phyloP scores from a whole-genome alignment of 2,888 invertebrate species.

The Heliconius aoede region DNA sequence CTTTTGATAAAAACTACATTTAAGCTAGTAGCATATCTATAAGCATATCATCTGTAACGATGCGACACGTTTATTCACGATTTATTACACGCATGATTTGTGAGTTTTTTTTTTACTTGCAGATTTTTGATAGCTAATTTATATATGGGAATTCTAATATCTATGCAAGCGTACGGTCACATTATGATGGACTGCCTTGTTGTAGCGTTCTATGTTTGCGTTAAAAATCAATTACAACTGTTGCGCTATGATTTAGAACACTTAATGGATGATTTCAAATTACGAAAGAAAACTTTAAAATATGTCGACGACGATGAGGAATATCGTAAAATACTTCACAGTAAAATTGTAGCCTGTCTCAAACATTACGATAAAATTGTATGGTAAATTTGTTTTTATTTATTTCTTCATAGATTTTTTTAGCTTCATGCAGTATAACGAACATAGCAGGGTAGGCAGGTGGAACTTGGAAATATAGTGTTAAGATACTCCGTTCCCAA shows the following conservation, averaged over 20 bases:
- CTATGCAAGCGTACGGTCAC: conserved; percentile 67
- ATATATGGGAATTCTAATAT: conserved; percentile 62
- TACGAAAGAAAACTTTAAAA: background rate
- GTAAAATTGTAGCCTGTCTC: conserved; percentile 61
- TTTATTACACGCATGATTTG: background rate
- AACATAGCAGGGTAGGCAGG: too few species aligned
- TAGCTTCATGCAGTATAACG: background rate
- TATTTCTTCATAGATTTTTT: conserved; percentile 17
- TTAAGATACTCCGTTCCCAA: too few species aligned
- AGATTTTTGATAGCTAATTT: conserved; percentile 63
- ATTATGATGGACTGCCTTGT: conserved; percentile 74
- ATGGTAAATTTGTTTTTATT: conserved; percentile 53
- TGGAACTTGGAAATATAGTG: too few species aligned
- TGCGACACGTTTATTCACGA: too few species aligned
- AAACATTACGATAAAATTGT: conserved; percentile 64
- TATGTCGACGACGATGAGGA: conserved; percentile 40
- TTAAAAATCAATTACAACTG: conserved; percentile 66
- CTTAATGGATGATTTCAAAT: conserved; percentile 50
- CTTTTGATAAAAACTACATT: too few species aligned
- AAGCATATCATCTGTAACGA: too few species aligned
- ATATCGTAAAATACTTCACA: conserved; percentile 51
- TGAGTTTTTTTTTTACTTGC: conserved; percentile 26
- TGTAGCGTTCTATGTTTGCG: conserved; percentile 68
- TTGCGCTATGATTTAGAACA: conserved; percentile 67
- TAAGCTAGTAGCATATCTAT: too few species aligned